Evolutionary conservation across 2,797 vertebrate genomes (phyloP).

Genomic region (Helostoma temminkii): DNA sequence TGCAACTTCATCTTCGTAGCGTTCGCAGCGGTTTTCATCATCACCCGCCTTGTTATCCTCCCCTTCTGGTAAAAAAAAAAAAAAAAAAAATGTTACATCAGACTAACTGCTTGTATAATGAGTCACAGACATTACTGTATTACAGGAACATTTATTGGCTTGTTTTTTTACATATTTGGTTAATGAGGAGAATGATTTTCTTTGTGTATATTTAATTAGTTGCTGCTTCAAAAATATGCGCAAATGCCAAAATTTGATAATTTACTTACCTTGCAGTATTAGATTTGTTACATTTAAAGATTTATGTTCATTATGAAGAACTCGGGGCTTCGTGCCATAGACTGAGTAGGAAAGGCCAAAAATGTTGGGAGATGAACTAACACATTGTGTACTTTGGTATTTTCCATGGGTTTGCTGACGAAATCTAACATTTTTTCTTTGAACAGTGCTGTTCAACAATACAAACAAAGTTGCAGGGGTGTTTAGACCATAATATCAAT

Average conservation of each 20-base stretch:
- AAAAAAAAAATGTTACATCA: not conserved
- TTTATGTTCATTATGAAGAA: not conserved
- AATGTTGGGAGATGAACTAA: no score
- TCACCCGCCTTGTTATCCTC: conserved; percentile 92
- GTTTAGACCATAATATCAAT: not conserved
- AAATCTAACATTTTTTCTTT: not conserved
- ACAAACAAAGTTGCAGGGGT: not conserved
- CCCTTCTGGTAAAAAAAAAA: conserved; percentile 98
- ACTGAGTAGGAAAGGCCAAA: no score
- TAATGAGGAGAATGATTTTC: not conserved
- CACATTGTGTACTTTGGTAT: not conserved
- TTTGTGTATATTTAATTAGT: not conserved
- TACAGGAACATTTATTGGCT: not conserved
- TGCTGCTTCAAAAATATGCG: not conserved
- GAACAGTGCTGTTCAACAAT: not conserved
- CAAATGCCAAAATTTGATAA: not conserved
- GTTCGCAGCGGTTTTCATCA: conserved; percentile 92
- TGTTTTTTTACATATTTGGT: not conserved
- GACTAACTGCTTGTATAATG: not conserved
- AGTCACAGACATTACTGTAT: not conserved
- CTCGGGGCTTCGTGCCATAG: not conserved
- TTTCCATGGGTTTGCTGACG: not conserved
- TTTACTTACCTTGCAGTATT: not conserved
- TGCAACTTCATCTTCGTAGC: conserved; percentile 94
- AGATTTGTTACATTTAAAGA: no score